Evolutionary conservation across 2,113 vertebrate genomes (phyloP).

Genomic region (Salvator merianae): DNA sequence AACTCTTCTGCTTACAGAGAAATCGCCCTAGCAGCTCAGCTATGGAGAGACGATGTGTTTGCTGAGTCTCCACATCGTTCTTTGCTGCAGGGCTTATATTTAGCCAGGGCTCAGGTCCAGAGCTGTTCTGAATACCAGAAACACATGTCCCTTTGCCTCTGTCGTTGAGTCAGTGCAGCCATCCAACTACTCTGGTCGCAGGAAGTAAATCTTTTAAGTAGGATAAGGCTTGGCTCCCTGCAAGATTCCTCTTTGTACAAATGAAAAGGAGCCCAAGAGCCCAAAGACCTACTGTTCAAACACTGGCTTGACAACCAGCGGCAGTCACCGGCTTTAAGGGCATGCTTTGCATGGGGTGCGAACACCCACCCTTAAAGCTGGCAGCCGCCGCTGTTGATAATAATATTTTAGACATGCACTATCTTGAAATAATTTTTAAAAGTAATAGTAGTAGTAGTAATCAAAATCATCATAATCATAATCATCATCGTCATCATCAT

Average conservation of each 20-base stretch:
- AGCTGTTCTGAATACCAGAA: background rate
- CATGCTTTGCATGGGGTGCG: too few species aligned
- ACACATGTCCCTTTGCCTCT: background rate
- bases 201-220: background rate
- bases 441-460: too few species aligned
- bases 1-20: background rate
- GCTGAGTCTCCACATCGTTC: background rate
- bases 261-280: background rate
- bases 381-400: too few species aligned
- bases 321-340: too few species aligned
- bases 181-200: background rate
- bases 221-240: background rate
- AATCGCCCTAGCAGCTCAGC: background rate
- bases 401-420: too few species aligned
- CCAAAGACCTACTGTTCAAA: background rate
- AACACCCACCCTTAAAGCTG: too few species aligned
- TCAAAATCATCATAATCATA: too few species aligned
- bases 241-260: background rate
- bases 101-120: background rate
- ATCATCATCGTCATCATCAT: too few species aligned
- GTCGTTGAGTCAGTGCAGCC: background rate
- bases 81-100: background rate
- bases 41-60: background rate
- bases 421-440: too few species aligned
- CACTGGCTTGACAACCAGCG: too few species aligned